A percentile compares a stretch with the other conserved stretches of the same genome.
phyloP scores from a whole-genome alignment of 2,888 invertebrate species.

The Chymomyza caudatula region DNA sequence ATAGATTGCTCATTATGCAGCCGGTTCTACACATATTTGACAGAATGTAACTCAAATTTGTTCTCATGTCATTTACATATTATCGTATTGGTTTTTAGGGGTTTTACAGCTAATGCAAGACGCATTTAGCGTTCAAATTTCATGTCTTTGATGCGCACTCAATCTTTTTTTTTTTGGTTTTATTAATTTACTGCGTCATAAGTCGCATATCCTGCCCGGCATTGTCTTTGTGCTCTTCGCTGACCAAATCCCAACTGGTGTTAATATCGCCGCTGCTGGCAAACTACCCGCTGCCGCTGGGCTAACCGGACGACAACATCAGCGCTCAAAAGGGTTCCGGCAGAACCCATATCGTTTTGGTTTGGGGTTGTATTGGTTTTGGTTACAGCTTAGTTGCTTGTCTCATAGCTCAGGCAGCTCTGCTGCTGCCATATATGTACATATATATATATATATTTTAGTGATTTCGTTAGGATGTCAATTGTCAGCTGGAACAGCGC shows the following conservation, averaged over 20 bases:
- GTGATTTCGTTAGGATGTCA: conserved; percentile 35
- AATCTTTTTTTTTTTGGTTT: conserved; percentile 6
- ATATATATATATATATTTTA: background rate
- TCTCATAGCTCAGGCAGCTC: too few species aligned
- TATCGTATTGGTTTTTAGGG: background rate
- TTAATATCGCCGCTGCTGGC: background rate
- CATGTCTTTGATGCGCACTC: background rate
- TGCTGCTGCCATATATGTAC: too few species aligned
- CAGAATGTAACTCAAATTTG: background rate
- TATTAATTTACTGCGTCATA: conserved; percentile 34
- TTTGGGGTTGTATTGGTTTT: conserved; percentile 43
- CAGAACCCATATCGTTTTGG: background rate
- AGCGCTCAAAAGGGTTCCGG: conserved; percentile 39
- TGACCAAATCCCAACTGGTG: conserved; percentile 2
- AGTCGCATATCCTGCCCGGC: background rate
- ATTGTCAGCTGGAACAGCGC: conserved; percentile 46
- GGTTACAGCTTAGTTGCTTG: conserved; percentile 20
- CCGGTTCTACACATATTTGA: too few species aligned
- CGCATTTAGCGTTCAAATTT: background rate
- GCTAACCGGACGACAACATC: conserved; percentile 7
- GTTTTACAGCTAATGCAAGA: too few species aligned
- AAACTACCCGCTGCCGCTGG: background rate
- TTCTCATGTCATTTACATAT: background rate
- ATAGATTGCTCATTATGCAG: background rate
- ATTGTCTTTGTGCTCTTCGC: background rate